Evolutionary conservation across 2,797 vertebrate species (phyloP).

Genomic region (Argentina silus): DNA sequence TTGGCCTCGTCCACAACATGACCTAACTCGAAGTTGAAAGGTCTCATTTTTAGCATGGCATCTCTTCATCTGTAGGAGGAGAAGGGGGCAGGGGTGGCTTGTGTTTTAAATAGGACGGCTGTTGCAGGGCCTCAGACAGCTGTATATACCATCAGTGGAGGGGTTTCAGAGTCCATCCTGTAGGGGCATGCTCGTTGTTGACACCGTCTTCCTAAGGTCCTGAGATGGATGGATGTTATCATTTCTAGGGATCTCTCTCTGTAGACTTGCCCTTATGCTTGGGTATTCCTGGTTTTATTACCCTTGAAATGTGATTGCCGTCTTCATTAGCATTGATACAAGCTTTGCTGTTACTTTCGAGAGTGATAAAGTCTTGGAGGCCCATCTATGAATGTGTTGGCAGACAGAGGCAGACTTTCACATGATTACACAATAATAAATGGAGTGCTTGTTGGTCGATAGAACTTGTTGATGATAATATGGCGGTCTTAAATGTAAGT

Average conservation of each 20-base stretch:
- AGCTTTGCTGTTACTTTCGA: no score
- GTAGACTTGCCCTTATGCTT: background rate
- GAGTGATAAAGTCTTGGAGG: no score
- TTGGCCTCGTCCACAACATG: background rate
- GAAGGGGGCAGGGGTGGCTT: background rate
- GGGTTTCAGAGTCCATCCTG: background rate
- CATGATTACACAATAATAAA: background rate
- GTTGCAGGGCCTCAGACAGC: background rate
- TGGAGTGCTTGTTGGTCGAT: background rate
- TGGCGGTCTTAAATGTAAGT: background rate
- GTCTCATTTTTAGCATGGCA: background rate
- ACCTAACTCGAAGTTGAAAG: slow-evolving; percentile 1
- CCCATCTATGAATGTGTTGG: background rate
- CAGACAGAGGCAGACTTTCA: background rate
- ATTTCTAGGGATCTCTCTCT: background rate
- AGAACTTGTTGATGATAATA: background rate
- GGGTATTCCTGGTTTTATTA: background rate
- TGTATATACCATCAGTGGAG: background rate
- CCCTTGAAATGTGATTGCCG: background rate
- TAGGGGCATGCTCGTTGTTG: background rate
- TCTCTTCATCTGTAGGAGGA: background rate
- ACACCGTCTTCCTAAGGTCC: background rate
- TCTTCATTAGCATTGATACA: background rate
- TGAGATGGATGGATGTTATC: background rate
- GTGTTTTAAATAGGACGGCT: background rate